These are phyloP conservation scores for Himalopsyche japonica DNA, from an alignment of 2,888 invertebrate genomes.

Conservation along the genomic window DNA sequence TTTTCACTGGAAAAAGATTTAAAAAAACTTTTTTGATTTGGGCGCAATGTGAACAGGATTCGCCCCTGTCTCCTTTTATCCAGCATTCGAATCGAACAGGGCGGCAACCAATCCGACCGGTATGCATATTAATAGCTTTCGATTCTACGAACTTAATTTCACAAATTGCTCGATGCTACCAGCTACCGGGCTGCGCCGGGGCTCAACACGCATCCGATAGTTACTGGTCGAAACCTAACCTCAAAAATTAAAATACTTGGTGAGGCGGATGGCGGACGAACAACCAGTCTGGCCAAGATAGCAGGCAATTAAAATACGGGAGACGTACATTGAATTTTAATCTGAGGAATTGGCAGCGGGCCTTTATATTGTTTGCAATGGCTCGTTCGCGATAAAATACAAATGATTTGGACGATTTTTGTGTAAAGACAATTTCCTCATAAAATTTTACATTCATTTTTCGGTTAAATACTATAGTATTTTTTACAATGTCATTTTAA, in stretches of 20 bases:
- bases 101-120: constrained; percentile 20
- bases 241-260: constrained; percentile 1
- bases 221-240: background rate
- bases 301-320: constrained; percentile 33
- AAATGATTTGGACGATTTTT: no score
- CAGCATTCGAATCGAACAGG: background rate
- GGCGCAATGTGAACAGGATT: background rate
- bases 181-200: constrained; percentile 44
- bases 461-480: no score
- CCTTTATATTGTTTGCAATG: background rate
- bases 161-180: constrained; percentile 62
- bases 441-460: no score
- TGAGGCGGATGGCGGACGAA: background rate
- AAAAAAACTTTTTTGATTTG: background rate
- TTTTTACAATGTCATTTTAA: no score
- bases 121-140: constrained; percentile 53
- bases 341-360: constrained; percentile 17
- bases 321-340: constrained; percentile 27
- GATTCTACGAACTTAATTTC: constrained; percentile 62
- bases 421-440: no score
- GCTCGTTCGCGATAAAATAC: background rate
- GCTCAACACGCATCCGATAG: background rate
- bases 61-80: background rate
- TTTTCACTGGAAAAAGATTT: no score
- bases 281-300: constrained; percentile 23